Evolutionary conservation across 2,113 vertebrate genomes (phyloP).

Genomic region (Globicephala melas): DNA sequence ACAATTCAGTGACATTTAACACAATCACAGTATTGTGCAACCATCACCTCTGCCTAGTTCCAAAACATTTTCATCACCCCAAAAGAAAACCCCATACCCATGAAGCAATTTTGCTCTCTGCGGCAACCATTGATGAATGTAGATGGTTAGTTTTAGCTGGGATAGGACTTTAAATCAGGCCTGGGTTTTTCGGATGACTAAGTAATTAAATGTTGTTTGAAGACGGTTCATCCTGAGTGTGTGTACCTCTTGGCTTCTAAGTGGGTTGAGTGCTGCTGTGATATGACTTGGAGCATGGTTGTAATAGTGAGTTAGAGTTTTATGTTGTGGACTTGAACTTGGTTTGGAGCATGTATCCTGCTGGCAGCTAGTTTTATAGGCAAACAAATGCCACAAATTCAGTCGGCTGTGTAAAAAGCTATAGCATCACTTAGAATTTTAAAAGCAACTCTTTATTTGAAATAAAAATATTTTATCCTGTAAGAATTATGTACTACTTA

Average conservation of each 20-base stretch:
- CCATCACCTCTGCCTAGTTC: neutral
- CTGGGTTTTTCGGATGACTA: neutral
- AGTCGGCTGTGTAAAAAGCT: neutral
- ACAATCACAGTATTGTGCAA: neutral
- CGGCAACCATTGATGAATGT: neutral
- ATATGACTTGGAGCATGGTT: neutral
- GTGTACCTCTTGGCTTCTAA: neutral
- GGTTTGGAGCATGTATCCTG: neutral
- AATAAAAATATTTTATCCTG: neutral
- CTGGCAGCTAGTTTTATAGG: neutral
- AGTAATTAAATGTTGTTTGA: neutral
- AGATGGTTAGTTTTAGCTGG: neutral
- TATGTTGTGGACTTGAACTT: neutral
- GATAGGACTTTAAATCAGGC: neutral
- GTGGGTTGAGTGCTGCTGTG: neutral
- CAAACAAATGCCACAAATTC: neutral
- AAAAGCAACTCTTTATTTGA: constrained; percentile 17
- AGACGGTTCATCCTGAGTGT: neutral
- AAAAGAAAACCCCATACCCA: neutral
- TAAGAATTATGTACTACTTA: neutral
- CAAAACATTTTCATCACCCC: neutral
- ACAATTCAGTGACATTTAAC: neutral
- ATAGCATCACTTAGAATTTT: neutral
- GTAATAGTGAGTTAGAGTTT: neutral
- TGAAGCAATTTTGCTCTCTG: neutral